Evolutionary conservation across 2,113 vertebrate species (phyloP), one percentile per base, ranked within the genome.

Genomic region (Arothron firmamentum): DNA sequence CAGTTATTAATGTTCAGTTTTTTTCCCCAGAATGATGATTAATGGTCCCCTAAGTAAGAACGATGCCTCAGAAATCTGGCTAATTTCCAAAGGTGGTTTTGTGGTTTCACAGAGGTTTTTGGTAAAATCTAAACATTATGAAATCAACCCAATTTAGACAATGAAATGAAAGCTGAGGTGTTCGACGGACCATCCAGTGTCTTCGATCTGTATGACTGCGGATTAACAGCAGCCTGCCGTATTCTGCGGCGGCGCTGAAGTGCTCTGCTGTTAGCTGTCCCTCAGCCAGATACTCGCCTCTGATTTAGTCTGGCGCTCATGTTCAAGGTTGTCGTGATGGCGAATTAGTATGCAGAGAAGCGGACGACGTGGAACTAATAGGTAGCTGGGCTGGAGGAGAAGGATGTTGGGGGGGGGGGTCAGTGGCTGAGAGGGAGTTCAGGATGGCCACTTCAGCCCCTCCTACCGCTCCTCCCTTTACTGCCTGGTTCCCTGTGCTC

Each of bases 301-400:
- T 65, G 68, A 56, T 61, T 65, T 50, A 59, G 71, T 67, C 57
- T n/a, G 68, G 68, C 13, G 65, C 72, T 86, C 75, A 77, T 66
- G 70, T 74, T 84, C 72, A 71, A 56, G 66, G 56, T 67, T 70
- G 75, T 70, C 72, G 64, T 79, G 79, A 84, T 84, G 78, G 60
- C 52, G 31, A 86, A 91, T 91, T 88, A 89, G 82, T 84, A 89
- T 88, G 85, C 88, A 85, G 78, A 77, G 76, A 65, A 62, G 78
- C 74, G 83, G 76, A 60, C 72, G 60, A 75, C 31, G 67, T 77
- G 81, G 77, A 73, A 78, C 86, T 87, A 84, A 88, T 78, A 78
- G 73, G 51, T 69, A 74, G 61, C 69, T 82, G 74, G 81, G 64
- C 74, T 70, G 79, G 55, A 68, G 81, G 52, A 67, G 74, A 63